A percentile compares a stretch with the other conserved stretches of the same genome.
Evolutionary conservation across 1,140 invertebrate genomes (phyloP).

Genomic region (Meloidogyne exigua): DNA sequence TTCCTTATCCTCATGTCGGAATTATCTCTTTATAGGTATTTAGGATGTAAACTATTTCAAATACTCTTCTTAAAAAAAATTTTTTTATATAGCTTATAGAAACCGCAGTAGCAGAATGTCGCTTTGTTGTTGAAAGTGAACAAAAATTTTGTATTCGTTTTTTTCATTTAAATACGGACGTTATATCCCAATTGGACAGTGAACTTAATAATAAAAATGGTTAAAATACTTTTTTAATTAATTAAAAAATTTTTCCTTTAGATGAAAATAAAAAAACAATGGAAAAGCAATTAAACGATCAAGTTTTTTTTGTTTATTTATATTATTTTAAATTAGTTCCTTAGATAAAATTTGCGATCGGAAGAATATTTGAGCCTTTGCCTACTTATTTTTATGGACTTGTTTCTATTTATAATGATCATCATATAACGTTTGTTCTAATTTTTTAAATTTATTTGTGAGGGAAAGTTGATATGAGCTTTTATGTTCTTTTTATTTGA

Average conservation of each 20-base stretch:
- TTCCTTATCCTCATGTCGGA: too few species aligned
- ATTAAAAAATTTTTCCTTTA: neutral
- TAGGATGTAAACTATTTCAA: too few species aligned
- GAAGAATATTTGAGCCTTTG: conserved; percentile 53
- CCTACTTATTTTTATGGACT: conserved; percentile 49
- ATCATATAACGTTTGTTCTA: conserved; percentile 28
- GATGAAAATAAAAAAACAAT: conserved; percentile 70
- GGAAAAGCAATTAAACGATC: conserved; percentile 66
- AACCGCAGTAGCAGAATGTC: conserved; percentile 80
- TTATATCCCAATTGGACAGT: conserved; percentile 41
- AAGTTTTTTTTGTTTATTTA: conserved; percentile 19
- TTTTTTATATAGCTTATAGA: conserved; percentile 70
- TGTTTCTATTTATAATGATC: conserved; percentile 44
- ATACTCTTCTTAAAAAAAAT: too few species aligned
- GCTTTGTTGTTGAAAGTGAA: conserved; percentile 86
- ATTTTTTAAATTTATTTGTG: neutral
- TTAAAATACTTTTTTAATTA: neutral
- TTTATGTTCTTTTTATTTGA: too few species aligned
- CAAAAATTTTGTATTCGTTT: conserved; percentile 92
- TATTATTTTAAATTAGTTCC: neutral
- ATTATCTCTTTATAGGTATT: too few species aligned
- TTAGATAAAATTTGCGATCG: conserved; percentile 44
- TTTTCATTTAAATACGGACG: conserved; percentile 77
- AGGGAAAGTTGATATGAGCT: too few species aligned
- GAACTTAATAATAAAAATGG: conserved; percentile 39